Evolutionary conservation across 2,797 vertebrate species (phyloP).

Genomic region (Platyrinchus mystaceus): DNA sequence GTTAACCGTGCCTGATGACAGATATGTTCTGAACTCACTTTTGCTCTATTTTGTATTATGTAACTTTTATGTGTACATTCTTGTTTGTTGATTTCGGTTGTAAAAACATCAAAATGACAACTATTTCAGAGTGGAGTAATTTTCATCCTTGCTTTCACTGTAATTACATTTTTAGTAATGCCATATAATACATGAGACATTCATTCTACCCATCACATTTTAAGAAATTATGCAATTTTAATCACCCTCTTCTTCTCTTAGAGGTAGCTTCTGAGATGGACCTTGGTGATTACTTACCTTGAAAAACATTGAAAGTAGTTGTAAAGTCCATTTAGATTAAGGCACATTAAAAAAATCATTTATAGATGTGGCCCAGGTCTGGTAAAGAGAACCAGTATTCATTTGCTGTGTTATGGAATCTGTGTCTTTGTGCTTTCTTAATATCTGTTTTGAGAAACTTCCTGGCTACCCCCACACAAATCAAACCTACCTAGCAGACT

Average conservation of each 20-base stretch:
- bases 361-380: neutral
- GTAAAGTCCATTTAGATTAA: neutral
- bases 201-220: neutral
- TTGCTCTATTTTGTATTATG: neutral
- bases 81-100: neutral
- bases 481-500: neutral
- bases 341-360: neutral
- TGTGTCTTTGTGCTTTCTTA: neutral
- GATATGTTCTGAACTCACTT: neutral
- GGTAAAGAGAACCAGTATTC: neutral
- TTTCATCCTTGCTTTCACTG: neutral
- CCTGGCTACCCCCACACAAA: neutral
- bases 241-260: neutral
- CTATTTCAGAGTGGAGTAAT: neutral
- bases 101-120: neutral
- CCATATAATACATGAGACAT: neutral
- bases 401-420: neutral
- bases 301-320: neutral
- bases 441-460: neutral
- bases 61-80: neutral
- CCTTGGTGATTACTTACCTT: neutral
- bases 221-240: neutral
- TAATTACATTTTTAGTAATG: neutral
- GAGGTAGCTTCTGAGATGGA: neutral
- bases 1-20: neutral